These are phyloP conservation scores for Siniperca knerii DNA, from an alignment of 2,113 vertebrate genomes.

Conservation along the genomic window DNA sequence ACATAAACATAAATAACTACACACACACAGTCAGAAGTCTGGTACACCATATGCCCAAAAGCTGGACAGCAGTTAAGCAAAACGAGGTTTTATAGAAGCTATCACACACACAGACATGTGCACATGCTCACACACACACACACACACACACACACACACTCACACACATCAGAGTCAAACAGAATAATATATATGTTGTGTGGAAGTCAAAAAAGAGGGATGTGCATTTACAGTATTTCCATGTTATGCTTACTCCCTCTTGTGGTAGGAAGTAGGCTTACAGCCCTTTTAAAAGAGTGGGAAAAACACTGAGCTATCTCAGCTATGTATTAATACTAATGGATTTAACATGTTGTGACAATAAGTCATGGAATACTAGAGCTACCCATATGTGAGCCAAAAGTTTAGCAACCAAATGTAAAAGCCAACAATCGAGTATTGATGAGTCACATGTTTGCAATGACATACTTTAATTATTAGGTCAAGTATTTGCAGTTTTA, in stretches of 20 bases:
- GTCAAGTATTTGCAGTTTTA: neutral
- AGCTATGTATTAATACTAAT: neutral
- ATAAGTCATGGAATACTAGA: neutral
- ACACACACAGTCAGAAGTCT: neutral
- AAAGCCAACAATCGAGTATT: neutral
- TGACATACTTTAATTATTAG: neutral
- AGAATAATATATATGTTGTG: neutral
- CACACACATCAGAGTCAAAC: neutral
- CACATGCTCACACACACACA: neutral
- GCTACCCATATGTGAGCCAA: neutral
- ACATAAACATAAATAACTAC: neutral
- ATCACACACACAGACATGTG: neutral
- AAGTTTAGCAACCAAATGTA: neutral
- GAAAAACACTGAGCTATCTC: too few species aligned
- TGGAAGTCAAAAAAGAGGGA: neutral
- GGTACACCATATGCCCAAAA: neutral
- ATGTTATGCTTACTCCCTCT: slow-evolving; percentile 48
- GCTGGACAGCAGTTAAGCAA: neutral
- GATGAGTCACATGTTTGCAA: neutral
- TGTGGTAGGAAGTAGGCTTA: slow-evolving; percentile 23
- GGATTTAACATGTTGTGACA: neutral
- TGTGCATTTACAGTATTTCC: neutral
- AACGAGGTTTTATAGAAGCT: neutral
- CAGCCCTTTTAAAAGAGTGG: neutral
- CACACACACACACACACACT: neutral